Evolutionary conservation across 2,113 vertebrate genomes (phyloP).

Genomic region (Geothlypis trichas): DNA sequence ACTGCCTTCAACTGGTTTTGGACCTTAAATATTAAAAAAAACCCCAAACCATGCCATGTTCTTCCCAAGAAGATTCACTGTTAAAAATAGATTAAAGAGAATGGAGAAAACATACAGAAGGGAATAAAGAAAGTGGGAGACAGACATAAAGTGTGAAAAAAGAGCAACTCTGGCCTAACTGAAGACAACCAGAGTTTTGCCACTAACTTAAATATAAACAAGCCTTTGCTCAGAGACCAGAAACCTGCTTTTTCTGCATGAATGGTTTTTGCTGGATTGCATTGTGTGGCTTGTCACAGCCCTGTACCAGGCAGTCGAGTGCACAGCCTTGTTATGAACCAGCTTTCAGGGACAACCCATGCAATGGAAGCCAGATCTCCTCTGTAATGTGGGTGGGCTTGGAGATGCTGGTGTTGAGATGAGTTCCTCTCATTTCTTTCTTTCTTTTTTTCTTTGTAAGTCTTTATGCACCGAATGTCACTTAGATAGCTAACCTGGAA

Average conservation of each 20-base stretch:
- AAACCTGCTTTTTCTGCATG: not conserved
- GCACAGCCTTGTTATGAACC: not conserved
- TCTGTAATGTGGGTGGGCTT: not conserved
- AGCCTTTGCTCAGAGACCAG: not conserved
- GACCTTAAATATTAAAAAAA: constrained; percentile 27
- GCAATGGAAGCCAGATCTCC: not conserved
- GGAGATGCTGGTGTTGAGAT: not conserved
- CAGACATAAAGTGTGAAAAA: not conserved
- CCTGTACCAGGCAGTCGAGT: not conserved
- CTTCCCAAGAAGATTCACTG: not conserved
- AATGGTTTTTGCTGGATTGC: not conserved
- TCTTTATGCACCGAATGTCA: constrained; percentile 56
- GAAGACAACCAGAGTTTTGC: constrained; percentile 12
- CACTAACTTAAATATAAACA: constrained; percentile 11
- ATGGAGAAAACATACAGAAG: not conserved
- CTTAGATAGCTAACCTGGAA: constrained; percentile 78
- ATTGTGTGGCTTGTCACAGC: not conserved
- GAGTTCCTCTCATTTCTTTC: not conserved
- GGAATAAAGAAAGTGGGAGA: not conserved
- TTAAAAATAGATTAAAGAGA: constrained; percentile 56
- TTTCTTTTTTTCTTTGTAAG: not conserved
- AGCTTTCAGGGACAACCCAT: not conserved
- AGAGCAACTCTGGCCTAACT: not conserved
- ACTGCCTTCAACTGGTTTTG: not conserved
- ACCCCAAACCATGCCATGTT: not conserved